These are phyloP conservation scores for Emesis russula DNA, from an alignment of 2,888 invertebrate genomes.

Conservation along the genomic window DNA sequence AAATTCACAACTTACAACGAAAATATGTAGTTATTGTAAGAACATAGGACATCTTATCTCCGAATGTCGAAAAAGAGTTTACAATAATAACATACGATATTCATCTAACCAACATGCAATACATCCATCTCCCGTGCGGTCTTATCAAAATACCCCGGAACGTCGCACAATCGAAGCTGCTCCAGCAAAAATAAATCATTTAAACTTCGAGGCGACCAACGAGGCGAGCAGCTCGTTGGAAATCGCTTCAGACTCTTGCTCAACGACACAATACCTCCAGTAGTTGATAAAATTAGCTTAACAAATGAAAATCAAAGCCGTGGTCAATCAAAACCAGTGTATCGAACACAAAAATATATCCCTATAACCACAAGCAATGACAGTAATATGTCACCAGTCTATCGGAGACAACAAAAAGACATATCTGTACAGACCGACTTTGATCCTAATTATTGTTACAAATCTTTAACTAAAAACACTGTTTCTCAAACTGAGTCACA, in stretches of 20 bases:
- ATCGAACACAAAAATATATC: neutral
- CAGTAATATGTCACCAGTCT: constrained; percentile 37
- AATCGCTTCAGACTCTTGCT: constrained; percentile 46
- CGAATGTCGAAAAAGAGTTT: constrained; percentile 61
- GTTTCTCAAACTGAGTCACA: neutral
- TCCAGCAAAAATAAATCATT: constrained; percentile 51
- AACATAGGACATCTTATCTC: constrained; percentile 56
- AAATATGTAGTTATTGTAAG: constrained; percentile 67
- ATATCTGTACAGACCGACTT: neutral
- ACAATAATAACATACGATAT: constrained; percentile 40
- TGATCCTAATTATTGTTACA: neutral
- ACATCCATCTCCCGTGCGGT: neutral
- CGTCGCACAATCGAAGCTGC: neutral
- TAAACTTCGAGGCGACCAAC: constrained; percentile 66
- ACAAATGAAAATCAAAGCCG: neutral
- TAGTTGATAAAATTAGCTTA: neutral
- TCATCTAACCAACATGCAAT: neutral
- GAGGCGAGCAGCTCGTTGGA: constrained; percentile 66
- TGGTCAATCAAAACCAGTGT: neutral
- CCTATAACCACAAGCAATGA: neutral
- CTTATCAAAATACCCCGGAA: neutral
- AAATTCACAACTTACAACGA: neutral
- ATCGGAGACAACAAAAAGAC: constrained; percentile 45
- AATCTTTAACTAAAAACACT: neutral
- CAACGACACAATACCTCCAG: neutral